phyloP scores from a whole-genome alignment of 2,888 invertebrate species.

The Empis livida region DNA sequence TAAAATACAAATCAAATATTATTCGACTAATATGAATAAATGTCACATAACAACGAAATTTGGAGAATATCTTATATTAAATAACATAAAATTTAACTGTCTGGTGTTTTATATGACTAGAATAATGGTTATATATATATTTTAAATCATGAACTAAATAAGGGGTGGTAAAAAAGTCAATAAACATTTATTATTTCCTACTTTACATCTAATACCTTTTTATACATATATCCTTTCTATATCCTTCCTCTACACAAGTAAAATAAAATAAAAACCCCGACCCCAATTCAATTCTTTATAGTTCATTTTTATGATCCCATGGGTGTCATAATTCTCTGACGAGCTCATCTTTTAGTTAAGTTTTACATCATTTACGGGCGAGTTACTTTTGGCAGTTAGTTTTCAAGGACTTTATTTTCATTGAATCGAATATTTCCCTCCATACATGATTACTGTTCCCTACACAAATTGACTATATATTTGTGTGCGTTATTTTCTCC shows the following conservation, averaged over 20 bases:
- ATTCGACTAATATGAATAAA: too few relatives aligned
- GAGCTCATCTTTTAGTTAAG: constrained; percentile 38
- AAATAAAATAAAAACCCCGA: constrained; percentile 13
- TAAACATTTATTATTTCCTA: too few relatives aligned
- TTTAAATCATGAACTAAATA: neutral
- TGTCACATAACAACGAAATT: too few relatives aligned
- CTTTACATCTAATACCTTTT: too few relatives aligned
- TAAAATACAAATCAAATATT: too few relatives aligned
- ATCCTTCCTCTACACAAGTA: constrained; percentile 13
- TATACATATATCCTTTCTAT: neutral
- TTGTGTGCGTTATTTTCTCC: too few relatives aligned
- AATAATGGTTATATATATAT: constrained; percentile 18
- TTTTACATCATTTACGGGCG: constrained; percentile 24
- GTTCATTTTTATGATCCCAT: constrained; percentile 19
- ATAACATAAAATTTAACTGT: neutral
- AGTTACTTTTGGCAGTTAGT: too few relatives aligned
- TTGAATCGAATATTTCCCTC: neutral
- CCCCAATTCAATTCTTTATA: constrained; percentile 12
- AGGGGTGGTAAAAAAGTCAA: too few relatives aligned
- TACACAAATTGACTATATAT: too few relatives aligned
- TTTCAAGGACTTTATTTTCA: constrained; percentile 20
- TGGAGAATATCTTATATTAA: too few relatives aligned
- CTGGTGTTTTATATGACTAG: too few relatives aligned
- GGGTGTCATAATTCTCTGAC: constrained; percentile 37
- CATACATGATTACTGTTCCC: neutral